phyloP scores from a whole-genome alignment of 2,797 vertebrate species.

The Pipistrellus pipistrellus region DNA sequence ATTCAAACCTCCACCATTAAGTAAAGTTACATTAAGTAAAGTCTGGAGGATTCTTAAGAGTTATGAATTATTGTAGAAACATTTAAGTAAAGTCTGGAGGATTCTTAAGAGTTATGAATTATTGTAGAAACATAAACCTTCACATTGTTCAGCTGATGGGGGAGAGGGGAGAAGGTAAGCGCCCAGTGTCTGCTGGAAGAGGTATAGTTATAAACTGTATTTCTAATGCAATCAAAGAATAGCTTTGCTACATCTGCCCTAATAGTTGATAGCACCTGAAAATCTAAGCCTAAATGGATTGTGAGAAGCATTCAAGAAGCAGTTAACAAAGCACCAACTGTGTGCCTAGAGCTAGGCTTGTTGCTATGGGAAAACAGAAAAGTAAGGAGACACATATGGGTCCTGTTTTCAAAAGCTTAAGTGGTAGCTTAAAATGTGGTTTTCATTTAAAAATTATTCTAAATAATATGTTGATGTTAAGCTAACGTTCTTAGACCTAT shows the following conservation, averaged over 20 bases:
- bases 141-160: neutral
- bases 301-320: neutral
- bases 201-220: neutral
- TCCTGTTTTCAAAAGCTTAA: neutral
- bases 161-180: neutral
- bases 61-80: conserved; percentile 3
- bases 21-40: neutral
- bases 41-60: neutral
- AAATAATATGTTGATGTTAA: conserved; percentile 10
- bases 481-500: conserved; percentile 14
- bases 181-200: neutral
- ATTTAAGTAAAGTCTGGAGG: neutral
- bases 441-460: conserved; percentile 46
- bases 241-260: neutral
- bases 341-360: neutral
- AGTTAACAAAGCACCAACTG: neutral
- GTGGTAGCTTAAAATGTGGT: conserved; percentile 33
- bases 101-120: neutral
- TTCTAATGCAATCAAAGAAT: neutral
- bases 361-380: neutral
- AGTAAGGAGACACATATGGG: neutral
- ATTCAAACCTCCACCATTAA: neutral
- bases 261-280: neutral
- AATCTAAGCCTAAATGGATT: neutral
- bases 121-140: conserved; percentile 21